Conservation (phyloP, 2,113 vertebrate genomes). For the Rhinoderma darwinii region DNA sequence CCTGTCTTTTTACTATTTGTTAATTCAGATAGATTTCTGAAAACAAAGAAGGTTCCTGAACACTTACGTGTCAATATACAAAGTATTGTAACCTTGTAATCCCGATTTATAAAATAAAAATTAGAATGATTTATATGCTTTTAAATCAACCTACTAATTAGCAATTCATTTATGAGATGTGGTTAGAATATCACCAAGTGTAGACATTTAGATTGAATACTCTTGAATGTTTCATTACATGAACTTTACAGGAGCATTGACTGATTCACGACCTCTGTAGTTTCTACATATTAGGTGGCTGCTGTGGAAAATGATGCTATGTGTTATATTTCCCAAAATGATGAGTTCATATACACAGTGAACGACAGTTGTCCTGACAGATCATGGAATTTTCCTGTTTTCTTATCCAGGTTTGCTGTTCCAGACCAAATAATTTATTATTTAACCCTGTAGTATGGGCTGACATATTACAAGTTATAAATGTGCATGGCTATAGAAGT, state of each 20-base stretch:
- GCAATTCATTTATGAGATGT: slow-evolving; percentile 47
- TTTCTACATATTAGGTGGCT: neutral
- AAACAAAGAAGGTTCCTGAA: too few species aligned
- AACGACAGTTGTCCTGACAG: neutral
- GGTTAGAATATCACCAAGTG: slow-evolving; percentile 6
- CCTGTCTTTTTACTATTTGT: too few species aligned
- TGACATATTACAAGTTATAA: too few species aligned
- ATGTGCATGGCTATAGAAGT: too few species aligned
- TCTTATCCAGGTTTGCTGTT: too few species aligned
- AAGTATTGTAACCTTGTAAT: neutral
- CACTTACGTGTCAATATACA: too few species aligned
- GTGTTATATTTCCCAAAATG: neutral
- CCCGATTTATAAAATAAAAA: neutral
- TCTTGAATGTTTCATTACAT: neutral
- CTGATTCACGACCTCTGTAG: slow-evolving; percentile 20
- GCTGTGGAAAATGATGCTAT: neutral
- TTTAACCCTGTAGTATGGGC: too few species aligned
- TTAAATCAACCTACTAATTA: slow-evolving; percentile 51
- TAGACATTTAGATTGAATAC: neutral
- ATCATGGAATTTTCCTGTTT: slow-evolving; percentile 23
- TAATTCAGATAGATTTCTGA: too few species aligned
- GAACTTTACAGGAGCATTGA: slow-evolving; percentile 5
- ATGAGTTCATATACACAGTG: neutral
- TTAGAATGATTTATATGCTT: neutral
- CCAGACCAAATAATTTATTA: neutral